phyloP scores from a whole-genome alignment of 2,888 invertebrate genomes.

The Calameuta idolon region DNA sequence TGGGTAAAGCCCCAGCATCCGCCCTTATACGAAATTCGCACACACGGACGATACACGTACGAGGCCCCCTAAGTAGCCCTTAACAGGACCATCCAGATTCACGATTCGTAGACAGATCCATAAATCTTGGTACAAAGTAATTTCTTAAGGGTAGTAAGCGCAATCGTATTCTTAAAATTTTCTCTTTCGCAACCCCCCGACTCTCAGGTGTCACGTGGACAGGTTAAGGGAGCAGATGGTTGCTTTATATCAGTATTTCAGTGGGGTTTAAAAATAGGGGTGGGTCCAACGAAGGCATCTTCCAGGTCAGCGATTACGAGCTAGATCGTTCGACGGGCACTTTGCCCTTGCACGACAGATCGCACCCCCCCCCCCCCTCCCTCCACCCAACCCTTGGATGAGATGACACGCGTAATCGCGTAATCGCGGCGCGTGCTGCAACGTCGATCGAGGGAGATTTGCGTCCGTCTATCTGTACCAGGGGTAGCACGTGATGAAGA shows the following conservation, averaged over 20 bases:
- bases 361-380: background rate
- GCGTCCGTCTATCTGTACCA: conserved; percentile 44
- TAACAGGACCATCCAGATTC: background rate
- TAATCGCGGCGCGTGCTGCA: conserved; percentile 66
- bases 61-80: background rate
- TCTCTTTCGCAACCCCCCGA: background rate
- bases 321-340: background rate
- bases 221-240: background rate
- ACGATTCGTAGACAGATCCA: background rate
- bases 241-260: background rate
- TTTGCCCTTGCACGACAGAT: conserved; percentile 27
- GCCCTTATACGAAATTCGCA: conserved; percentile 13
- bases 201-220: background rate
- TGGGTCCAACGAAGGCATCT: conserved; percentile 24
- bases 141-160: background rate
- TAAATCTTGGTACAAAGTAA: background rate
- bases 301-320: conserved; percentile 35
- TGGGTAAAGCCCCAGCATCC: conserved; percentile 26
- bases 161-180: background rate
- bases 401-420: conserved; percentile 67
- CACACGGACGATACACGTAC: conserved; percentile 5
- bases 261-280: background rate
- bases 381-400: conserved; percentile 13
- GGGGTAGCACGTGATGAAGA: conserved; percentile 34
- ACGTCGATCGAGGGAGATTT: conserved; percentile 63